Conservation (phyloP, 2,797 vertebrate genomes). For the Ateles fusciceps region DNA sequence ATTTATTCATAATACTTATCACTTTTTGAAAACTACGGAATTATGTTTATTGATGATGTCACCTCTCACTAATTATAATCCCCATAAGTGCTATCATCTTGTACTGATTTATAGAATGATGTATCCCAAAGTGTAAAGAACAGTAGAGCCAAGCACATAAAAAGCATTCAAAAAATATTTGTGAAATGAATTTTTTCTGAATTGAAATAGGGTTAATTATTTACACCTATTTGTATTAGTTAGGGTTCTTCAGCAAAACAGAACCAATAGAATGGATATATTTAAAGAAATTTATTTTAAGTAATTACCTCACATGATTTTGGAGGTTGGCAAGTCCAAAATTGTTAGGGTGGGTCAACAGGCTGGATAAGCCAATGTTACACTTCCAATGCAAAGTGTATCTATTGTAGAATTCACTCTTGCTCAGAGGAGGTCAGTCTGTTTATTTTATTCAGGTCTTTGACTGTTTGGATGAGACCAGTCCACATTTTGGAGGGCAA, state of each 20-base stretch:
- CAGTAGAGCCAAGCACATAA: not conserved
- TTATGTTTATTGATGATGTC: not conserved
- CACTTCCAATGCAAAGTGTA: not conserved
- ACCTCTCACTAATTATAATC: not conserved
- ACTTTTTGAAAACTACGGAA: not conserved
- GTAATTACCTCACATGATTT: not conserved
- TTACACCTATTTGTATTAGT: not conserved
- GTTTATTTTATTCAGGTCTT: not conserved
- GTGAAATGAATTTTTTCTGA: not conserved
- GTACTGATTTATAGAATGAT: not conserved
- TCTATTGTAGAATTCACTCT: not conserved
- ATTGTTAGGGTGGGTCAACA: not conserved
- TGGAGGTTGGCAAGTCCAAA: not conserved
- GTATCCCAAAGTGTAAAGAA: not conserved
- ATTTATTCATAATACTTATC: not conserved
- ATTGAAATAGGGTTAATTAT: not conserved
- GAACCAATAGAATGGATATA: not conserved
- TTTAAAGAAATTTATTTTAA: not conserved
- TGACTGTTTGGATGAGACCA: not conserved
- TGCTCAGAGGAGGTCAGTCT: not conserved
- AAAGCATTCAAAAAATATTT: not conserved
- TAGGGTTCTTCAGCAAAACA: not conserved
- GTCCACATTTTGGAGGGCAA: not conserved
- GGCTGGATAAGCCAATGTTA: not conserved
- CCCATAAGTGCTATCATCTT: not conserved